phyloP scores from a whole-genome alignment of 2,888 invertebrate species.

The Drosophila siamana region DNA sequence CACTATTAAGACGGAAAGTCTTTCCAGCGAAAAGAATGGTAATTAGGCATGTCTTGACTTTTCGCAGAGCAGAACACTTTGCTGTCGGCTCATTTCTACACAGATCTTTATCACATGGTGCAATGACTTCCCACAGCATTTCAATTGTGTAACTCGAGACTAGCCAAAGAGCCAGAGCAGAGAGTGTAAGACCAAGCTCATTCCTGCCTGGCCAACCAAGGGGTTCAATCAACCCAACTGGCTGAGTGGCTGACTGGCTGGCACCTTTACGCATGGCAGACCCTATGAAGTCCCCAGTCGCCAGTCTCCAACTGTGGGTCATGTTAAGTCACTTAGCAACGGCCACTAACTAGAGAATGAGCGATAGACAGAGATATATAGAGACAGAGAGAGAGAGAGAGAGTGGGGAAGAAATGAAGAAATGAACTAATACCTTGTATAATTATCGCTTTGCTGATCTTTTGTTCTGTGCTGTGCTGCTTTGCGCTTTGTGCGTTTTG shows the following conservation, averaged over 20 bases:
- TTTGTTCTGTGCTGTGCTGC: conserved; percentile 38
- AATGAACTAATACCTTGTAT: conserved; percentile 75
- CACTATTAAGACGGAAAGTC: conserved; percentile 67
- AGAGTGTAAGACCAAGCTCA: conserved; percentile 12
- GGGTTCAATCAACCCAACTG: conserved; percentile 64
- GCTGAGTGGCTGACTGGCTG: conserved; percentile 46
- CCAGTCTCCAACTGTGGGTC: conserved; percentile 53
- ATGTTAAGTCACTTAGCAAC: conserved; percentile 72
- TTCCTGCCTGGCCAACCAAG: conserved; percentile 45
- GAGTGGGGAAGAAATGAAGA: conserved; percentile 13
- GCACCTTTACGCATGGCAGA: conserved; percentile 83
- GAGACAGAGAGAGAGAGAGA: not conserved
- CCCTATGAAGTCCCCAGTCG: conserved; percentile 30
- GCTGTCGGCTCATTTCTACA: conserved; percentile 46
- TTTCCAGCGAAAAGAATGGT: conserved; percentile 64
- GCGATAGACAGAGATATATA: not conserved
- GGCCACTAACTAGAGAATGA: conserved; percentile 45
- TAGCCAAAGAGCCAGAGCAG: not conserved
- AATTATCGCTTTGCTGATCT: conserved; percentile 80
- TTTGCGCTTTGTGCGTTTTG: conserved; percentile 48
- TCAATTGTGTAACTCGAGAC: conserved; percentile 65
- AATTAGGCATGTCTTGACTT: conserved; percentile 65
- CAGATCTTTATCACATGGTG: conserved; percentile 63
- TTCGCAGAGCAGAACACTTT: conserved; percentile 1
- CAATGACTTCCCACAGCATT: conserved; percentile 69